These are phyloP conservation scores for Aythya baeri DNA, from an alignment of 2,113 vertebrate species.

Conservation along the genomic window DNA sequence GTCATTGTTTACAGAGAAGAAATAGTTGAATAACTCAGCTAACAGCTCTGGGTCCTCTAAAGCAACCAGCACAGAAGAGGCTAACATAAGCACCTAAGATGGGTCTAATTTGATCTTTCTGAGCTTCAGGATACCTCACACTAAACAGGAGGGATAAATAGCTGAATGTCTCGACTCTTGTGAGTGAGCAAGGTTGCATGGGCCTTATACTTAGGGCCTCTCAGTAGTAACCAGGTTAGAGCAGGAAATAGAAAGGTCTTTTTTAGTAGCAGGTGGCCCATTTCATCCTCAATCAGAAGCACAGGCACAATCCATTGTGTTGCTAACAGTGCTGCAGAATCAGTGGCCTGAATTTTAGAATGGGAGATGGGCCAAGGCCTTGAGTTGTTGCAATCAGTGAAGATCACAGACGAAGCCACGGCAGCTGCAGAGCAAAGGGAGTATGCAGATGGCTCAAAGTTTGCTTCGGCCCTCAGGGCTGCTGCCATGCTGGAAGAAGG, in stretches of 20 bases:
- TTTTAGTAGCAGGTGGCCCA: conserved; percentile 23
- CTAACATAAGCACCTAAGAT: neutral
- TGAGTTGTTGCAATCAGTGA: neutral
- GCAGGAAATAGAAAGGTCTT: conserved; percentile 15
- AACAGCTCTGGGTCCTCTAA: neutral
- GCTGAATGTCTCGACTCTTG: neutral
- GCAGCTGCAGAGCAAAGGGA: neutral
- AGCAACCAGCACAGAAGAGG: neutral
- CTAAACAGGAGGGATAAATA: neutral
- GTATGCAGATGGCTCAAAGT: neutral
- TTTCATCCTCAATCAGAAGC: neutral
- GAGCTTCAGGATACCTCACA: neutral
- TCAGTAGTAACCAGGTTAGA: neutral
- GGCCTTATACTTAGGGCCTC: neutral
- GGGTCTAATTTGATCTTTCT: neutral
- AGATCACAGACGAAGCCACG: neutral
- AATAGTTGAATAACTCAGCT: neutral
- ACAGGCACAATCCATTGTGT: neutral
- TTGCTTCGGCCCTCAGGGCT: neutral
- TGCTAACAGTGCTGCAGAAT: neutral
- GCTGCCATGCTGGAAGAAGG: neutral
- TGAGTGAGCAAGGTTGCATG: neutral
- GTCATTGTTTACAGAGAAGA: neutral
- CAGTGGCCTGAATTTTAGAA: neutral
- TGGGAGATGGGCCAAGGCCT: neutral